Evolutionary conservation across 2,888 invertebrate genomes (phyloP).

Genomic region (Antheraea assamensis): DNA sequence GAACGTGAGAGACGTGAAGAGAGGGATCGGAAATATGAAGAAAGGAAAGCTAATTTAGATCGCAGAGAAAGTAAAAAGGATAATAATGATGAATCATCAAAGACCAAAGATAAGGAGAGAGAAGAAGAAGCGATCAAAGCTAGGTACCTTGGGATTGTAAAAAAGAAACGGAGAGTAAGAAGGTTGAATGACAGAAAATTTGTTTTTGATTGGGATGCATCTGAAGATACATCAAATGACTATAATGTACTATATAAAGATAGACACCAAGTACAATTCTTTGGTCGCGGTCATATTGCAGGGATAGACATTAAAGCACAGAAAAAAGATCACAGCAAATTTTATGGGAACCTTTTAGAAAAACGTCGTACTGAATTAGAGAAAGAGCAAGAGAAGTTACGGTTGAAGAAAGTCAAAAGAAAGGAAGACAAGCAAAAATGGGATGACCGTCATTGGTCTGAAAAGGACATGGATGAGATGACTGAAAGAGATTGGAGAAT

Average conservation of each 20-base stretch:
- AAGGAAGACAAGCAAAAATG: conserved; percentile 99
- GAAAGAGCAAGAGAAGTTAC: conserved; percentile 96
- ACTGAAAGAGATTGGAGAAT: conserved; percentile 99
- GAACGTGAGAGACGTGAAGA: conserved; percentile 84
- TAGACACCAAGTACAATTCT: conserved; percentile 98
- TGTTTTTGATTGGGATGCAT: conserved; percentile 99
- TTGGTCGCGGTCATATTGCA: conserved; percentile 98
- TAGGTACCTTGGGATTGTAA: conserved; percentile 95
- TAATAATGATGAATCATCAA: conserved; percentile 77
- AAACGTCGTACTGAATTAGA: conserved; percentile 97
- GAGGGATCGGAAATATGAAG: conserved; percentile 75
- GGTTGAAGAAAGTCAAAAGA: conserved; percentile 94
- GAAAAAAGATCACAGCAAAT: conserved; percentile 97
- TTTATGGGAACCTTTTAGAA: conserved; percentile 97
- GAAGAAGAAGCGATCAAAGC: conserved; percentile 98
- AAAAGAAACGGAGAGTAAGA: conserved; percentile 95
- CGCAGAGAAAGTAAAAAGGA: conserved; percentile 75
- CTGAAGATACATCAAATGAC: conserved; percentile 98
- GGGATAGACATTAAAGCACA: conserved; percentile 99
- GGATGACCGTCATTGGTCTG: conserved; percentile 99
- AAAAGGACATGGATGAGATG: conserved; percentile 97
- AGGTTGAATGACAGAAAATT: conserved; percentile 99
- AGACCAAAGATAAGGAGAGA: conserved; percentile 92
- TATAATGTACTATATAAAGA: conserved; percentile 99
- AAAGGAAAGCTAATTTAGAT: conserved; percentile 75